A percentile compares a stretch with the other conserved stretches of the same genome.
Evolutionary conservation across 2,888 invertebrate species (phyloP).

Genomic region (Tinea pellionella): DNA sequence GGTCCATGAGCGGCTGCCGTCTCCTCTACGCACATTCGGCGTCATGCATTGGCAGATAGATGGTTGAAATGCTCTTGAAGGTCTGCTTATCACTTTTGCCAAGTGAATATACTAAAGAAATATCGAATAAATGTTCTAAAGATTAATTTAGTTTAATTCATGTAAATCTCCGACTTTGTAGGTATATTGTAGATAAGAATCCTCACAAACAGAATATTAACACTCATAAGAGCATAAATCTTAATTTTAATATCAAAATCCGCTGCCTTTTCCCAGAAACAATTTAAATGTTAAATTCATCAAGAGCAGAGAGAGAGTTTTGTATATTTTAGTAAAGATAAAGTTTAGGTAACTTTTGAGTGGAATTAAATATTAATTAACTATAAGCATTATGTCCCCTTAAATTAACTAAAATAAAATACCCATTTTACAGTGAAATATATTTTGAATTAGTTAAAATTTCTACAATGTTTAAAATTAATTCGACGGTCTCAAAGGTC

Average conservation of each 20-base stretch:
- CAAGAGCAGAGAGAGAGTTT: constrained; percentile 1
- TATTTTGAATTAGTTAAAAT: too few relatives aligned
- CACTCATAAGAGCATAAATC: background rate
- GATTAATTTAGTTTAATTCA: background rate
- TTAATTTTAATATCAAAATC: background rate
- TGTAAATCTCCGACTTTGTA: background rate
- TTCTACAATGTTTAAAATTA: too few relatives aligned
- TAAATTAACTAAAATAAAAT: background rate
- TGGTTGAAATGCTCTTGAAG: too few relatives aligned
- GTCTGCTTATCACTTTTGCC: too few relatives aligned
- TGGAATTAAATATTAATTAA: constrained; percentile 4
- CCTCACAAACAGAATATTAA: background rate
- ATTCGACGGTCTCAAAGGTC: too few relatives aligned
- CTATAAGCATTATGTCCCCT: background rate
- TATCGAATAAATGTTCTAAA: background rate
- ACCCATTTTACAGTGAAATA: background rate
- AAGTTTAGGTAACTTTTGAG: constrained; percentile 6
- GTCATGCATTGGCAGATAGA: too few relatives aligned
- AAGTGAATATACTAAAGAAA: too few relatives aligned
- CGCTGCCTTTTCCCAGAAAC: background rate
- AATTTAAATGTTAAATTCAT: background rate
- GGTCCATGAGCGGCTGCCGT: too few relatives aligned
- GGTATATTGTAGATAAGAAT: background rate
- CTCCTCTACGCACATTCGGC: too few relatives aligned
- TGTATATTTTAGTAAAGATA: constrained; percentile 10